Evolutionary conservation across 1,140 invertebrate species (phyloP).

Genomic region (Sycophila sp.): DNA sequence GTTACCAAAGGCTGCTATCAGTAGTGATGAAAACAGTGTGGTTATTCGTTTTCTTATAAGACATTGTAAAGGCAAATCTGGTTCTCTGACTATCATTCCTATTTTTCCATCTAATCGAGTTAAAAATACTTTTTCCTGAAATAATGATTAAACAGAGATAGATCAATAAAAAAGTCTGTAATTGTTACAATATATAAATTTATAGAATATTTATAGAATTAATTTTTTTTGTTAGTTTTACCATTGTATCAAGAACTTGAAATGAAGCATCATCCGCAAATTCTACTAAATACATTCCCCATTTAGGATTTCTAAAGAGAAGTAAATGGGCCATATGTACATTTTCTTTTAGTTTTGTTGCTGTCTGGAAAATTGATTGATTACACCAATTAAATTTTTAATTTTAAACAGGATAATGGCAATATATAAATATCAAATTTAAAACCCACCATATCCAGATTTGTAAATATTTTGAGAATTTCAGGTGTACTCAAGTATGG

Average conservation of each 20-base stretch:
- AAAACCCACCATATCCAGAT: conserved; percentile 52
- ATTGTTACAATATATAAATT: neutral
- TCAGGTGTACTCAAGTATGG: conserved; percentile 68
- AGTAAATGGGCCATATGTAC: conserved; percentile 75
- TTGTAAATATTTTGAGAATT: conserved; percentile 58
- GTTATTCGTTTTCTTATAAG: conserved; percentile 72
- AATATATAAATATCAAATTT: conserved; percentile 31
- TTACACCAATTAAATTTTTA: neutral
- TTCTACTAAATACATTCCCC: conserved; percentile 73
- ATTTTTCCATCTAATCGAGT: conserved; percentile 65
- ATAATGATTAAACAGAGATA: conserved; percentile 30
- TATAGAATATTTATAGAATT: conserved; percentile 8
- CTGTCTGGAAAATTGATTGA: conserved; percentile 48
- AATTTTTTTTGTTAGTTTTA: conserved; percentile 35
- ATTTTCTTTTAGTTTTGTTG: conserved; percentile 67
- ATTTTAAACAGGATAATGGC: conserved; percentile 15
- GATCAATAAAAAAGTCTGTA: too few species aligned
- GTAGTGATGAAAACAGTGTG: conserved; percentile 69
- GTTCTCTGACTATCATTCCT: conserved; percentile 69
- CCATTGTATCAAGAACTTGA: conserved; percentile 46
- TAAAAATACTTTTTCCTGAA: conserved; percentile 68
- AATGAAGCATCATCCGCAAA: conserved; percentile 52
- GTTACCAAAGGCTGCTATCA: conserved; percentile 66
- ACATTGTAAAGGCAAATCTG: conserved; percentile 75
- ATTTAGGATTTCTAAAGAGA: conserved; percentile 75